A percentile compares a stretch with the other conserved stretches of the same genome.
Conservation (phyloP, 2,113 vertebrate genomes). For the Neodon shergylaensis region DNA sequence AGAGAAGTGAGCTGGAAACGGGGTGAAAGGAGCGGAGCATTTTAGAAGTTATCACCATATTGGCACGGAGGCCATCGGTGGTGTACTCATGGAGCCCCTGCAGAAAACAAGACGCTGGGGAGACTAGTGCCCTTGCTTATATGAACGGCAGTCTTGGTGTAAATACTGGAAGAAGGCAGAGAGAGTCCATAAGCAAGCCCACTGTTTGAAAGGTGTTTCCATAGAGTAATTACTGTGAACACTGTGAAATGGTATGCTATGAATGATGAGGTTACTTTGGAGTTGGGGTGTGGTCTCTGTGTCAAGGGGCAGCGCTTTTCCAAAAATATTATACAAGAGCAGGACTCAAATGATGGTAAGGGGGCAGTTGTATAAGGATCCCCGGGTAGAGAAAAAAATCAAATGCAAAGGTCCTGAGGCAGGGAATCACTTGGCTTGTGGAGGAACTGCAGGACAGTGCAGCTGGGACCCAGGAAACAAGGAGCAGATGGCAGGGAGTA, state of each 20-base stretch:
- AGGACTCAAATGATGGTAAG: neutral
- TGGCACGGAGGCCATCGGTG: neutral
- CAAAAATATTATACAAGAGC: neutral
- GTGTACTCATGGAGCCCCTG: neutral
- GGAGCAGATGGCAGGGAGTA: neutral
- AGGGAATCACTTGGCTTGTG: neutral
- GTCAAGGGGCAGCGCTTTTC: neutral
- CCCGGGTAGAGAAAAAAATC: neutral
- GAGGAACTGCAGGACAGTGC: neutral
- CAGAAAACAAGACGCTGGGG: neutral
- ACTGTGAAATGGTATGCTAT: neutral
- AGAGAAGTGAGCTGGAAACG: neutral
- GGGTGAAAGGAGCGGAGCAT: accelerated
- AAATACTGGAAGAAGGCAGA: neutral
- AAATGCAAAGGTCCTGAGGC: neutral
- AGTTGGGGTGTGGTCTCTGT: neutral
- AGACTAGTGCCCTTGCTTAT: neutral
- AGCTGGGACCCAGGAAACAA: neutral
- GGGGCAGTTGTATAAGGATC: neutral
- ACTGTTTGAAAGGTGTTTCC: constrained; percentile 47
- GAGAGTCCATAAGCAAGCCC: neutral
- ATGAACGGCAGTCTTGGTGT: neutral
- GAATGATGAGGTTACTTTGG: neutral
- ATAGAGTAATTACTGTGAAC: neutral
- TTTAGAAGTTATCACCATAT: neutral